Conservation (phyloP, 2,797 vertebrate species). For the Threskiornis aethiopicus region DNA sequence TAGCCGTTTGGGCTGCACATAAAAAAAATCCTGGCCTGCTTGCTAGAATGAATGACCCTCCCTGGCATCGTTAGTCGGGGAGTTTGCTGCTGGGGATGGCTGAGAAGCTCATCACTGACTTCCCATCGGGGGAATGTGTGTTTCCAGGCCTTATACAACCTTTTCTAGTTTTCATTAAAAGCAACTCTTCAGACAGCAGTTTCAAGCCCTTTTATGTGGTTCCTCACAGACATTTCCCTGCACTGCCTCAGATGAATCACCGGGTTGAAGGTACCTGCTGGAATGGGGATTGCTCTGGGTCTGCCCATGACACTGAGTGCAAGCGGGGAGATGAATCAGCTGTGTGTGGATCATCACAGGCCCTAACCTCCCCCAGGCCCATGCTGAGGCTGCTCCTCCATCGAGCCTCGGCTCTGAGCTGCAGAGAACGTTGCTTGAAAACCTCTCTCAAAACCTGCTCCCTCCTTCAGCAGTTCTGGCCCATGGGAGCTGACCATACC, state of each 20-base stretch:
- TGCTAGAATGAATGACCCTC: neutral
- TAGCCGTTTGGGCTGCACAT: neutral
- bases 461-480: neutral
- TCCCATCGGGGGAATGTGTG: neutral
- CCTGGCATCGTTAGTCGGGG: fast-evolving
- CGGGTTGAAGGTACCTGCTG: neutral
- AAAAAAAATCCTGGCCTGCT: neutral
- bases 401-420: neutral
- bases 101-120: neutral
- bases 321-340: neutral
- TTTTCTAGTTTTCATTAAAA: neutral
- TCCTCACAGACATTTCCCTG: neutral
- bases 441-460: neutral
- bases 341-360: neutral
- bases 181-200: neutral
- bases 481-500: fast-evolving
- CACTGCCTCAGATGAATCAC: neutral
- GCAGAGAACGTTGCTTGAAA: neutral
- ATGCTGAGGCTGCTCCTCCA: neutral
- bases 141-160: neutral
- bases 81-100: neutral
- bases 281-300: neutral
- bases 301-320: neutral
- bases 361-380: neutral
- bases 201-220: neutral